A percentile compares a stretch with the other conserved stretches of the same genome.
Conservation (phyloP, 2,113 vertebrate genomes). For the Sylvilagus bachmani region DNA sequence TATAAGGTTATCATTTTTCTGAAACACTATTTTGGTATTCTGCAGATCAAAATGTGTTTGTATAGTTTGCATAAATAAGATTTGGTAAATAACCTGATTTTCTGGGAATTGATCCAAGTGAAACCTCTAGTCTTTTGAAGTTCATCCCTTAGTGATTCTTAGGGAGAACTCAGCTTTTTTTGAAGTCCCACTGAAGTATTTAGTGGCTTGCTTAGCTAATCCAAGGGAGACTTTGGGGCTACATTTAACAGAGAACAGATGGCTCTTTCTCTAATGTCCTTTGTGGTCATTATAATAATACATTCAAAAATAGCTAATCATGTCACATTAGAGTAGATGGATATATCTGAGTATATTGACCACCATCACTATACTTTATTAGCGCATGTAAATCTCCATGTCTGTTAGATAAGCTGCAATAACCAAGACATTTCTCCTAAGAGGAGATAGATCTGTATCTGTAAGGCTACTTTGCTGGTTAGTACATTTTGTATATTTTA, state of each 20-base stretch:
- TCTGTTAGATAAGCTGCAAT: background rate
- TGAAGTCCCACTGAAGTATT: constrained; percentile 67
- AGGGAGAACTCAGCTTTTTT: constrained; percentile 47
- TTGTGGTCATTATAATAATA: constrained; percentile 61
- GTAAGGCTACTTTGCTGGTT: background rate
- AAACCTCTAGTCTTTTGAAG: constrained; percentile 74
- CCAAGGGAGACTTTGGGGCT: constrained; percentile 55
- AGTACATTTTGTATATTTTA: constrained; percentile 8
- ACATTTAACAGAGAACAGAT: constrained; percentile 64
- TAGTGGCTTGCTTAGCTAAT: constrained; percentile 67
- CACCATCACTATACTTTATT: background rate
- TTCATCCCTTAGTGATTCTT: constrained; percentile 62
- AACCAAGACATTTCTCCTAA: background rate
- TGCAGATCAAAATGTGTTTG: constrained; percentile 69
- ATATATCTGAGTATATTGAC: background rate
- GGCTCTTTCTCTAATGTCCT: constrained; percentile 46
- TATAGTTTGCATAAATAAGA: constrained; percentile 70
- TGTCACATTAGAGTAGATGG: background rate
- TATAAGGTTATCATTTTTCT: constrained; percentile 68
- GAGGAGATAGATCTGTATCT: background rate
- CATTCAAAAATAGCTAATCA: constrained; percentile 56
- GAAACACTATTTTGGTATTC: constrained; percentile 45
- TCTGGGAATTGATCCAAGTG: constrained; percentile 75
- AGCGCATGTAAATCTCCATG: background rate
- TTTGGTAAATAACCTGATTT: constrained; percentile 77